Conservation (phyloP, 2,888 invertebrate species). For the Nesidiocoris tenuis region DNA sequence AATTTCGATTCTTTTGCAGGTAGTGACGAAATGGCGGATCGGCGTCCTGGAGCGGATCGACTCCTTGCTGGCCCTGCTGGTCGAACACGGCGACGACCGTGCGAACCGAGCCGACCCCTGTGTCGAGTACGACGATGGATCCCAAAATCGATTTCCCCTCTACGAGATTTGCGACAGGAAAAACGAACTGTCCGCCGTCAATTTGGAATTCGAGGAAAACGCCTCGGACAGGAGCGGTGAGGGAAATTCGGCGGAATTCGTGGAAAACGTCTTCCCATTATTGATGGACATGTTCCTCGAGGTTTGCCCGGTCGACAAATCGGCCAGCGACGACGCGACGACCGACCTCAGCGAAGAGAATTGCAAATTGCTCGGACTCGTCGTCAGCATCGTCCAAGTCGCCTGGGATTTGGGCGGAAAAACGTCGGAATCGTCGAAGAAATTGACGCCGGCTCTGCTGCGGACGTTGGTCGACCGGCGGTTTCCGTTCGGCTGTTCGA, state of each 20-base stretch:
- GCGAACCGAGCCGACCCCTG: background rate
- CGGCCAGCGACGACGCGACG: background rate
- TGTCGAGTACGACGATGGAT: background rate
- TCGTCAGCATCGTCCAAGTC: conserved; percentile 17
- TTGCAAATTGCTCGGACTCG: background rate
- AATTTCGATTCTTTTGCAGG: too few relatives aligned
- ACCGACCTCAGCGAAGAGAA: conserved; percentile 22
- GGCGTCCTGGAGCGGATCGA: conserved; percentile 72
- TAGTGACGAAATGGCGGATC: conserved; percentile 61
- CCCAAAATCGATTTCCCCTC: background rate
- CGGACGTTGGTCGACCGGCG: conserved; percentile 46
- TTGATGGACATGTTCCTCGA: conserved; percentile 84
- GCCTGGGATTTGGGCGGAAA: background rate
- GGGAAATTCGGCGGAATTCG: conserved; percentile 58
- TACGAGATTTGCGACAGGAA: background rate
- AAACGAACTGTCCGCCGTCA: background rate
- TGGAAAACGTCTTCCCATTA: conserved; percentile 64
- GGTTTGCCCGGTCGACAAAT: conserved; percentile 60
- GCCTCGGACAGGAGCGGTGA: background rate
- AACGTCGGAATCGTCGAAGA: background rate
- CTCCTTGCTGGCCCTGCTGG: conserved; percentile 51
- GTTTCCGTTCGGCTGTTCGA: conserved; percentile 47
- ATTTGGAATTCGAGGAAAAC: background rate
- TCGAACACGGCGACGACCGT: background rate
- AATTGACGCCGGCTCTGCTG: conserved; percentile 35